Conservation (phyloP, 2,113 vertebrate genomes). For the Panthera tigris region DNA sequence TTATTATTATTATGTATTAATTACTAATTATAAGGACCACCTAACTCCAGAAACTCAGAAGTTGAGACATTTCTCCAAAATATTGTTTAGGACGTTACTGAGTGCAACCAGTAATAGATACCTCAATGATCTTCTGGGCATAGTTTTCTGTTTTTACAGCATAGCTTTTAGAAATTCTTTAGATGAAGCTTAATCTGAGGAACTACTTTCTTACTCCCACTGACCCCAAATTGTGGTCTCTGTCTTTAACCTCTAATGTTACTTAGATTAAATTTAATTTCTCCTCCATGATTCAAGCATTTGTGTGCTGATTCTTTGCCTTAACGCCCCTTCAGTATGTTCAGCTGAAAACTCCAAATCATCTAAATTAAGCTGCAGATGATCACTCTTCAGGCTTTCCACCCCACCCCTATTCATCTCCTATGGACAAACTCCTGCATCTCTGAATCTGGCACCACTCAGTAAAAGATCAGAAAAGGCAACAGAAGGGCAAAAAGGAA, state of each 20-base stretch:
- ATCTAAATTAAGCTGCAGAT: neutral
- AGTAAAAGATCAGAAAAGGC: neutral
- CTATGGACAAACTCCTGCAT: neutral
- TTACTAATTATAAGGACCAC: no score
- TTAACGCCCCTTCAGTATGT: neutral
- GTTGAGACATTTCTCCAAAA: neutral
- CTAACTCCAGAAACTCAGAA: neutral
- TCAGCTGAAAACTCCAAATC: neutral
- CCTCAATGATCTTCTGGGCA: neutral
- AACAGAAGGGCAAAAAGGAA: neutral
- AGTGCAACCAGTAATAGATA: neutral
- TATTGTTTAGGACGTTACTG: neutral
- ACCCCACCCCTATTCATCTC: neutral
- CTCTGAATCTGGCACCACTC: neutral
- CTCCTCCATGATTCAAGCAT: neutral
- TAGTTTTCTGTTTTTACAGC: neutral
- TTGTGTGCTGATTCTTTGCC: neutral
- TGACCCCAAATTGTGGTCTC: accelerated
- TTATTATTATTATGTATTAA: neutral
- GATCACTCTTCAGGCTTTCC: neutral
- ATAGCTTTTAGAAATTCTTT: neutral
- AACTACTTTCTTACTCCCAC: neutral
- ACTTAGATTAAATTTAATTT: neutral
- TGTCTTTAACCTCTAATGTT: neutral
- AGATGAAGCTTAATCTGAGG: neutral